Conservation (phyloP, 2,113 vertebrate genomes). For the Syngnathus scovelli region DNA sequence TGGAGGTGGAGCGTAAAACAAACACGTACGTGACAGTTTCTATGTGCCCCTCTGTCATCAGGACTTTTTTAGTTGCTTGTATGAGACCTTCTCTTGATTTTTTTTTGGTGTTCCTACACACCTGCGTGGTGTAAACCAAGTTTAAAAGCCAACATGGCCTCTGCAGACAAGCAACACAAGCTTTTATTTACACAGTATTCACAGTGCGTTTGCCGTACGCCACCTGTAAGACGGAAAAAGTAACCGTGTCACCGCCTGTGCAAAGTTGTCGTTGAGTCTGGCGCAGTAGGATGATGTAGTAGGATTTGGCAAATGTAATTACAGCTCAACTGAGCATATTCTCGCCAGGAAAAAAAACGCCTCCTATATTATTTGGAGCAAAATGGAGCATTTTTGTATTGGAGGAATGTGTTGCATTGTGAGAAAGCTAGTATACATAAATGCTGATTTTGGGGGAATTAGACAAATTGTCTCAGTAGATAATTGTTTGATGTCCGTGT, state of each 20-base stretch:
- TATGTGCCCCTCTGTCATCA: no score
- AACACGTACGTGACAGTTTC: no score
- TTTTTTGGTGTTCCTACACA: no score
- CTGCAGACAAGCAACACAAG: conserved; percentile 45
- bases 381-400: not conserved
- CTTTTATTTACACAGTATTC: conserved; percentile 16
- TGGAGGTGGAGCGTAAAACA: no score
- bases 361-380: not conserved
- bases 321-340: not conserved
- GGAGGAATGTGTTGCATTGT: not conserved
- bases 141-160: conserved; percentile 44
- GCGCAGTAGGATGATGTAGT: not conserved
- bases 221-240: conserved; percentile 52
- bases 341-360: not conserved
- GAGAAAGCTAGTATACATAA: not conserved
- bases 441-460: not conserved
- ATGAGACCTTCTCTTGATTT: not conserved
- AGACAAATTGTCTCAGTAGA: not conserved
- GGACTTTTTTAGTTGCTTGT: no score
- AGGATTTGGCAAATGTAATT: not conserved
- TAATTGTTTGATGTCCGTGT: not conserved
- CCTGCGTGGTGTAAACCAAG: conserved; percentile 37
- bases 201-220: conserved; percentile 42
- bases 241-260: conserved; percentile 55
- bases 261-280: conserved; percentile 10